A percentile compares a stretch with the other conserved stretches of the same genome.
Evolutionary conservation across 2,888 invertebrate genomes (phyloP).

Genomic region (Abrostola triplasia): DNA sequence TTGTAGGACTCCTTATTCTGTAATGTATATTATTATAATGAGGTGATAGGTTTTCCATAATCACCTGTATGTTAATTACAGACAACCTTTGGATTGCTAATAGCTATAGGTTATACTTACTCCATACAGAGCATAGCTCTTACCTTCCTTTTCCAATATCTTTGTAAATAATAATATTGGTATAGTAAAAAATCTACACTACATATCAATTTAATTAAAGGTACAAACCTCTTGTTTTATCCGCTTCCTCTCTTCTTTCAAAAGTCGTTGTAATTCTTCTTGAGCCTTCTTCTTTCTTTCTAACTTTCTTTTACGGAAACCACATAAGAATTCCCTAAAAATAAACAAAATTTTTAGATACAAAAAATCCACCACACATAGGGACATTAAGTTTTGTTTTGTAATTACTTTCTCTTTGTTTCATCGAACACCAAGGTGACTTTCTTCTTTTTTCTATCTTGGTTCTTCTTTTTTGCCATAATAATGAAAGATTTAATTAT

Average conservation of each 20-base stretch:
- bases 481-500: not conserved
- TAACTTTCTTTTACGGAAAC: conserved; percentile 94
- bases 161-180: too few species aligned
- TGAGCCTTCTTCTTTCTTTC: conserved; percentile 93
- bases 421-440: conserved; percentile 82
- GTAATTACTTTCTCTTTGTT: conserved; percentile 77
- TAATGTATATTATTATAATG: conserved; percentile 44
- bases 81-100: too few species aligned
- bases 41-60: too few species aligned
- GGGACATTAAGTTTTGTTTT: not conserved
- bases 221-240: conserved; percentile 91
- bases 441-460: conserved; percentile 77
- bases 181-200: too few species aligned
- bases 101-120: too few species aligned
- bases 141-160: too few species aligned
- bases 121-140: too few species aligned
- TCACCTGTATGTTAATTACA: too few species aligned
- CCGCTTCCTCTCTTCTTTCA: conserved; percentile 93
- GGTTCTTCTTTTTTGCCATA: conserved; percentile 79
- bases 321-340: conserved; percentile 93
- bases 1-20: conserved; percentile 92
- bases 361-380: not conserved
- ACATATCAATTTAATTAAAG: not conserved
- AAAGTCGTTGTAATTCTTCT: conserved; percentile 90
- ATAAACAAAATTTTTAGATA: conserved; percentile 12